Evolutionary conservation across 2,797 vertebrate species (phyloP).

Genomic region (Cuculus canorus): DNA sequence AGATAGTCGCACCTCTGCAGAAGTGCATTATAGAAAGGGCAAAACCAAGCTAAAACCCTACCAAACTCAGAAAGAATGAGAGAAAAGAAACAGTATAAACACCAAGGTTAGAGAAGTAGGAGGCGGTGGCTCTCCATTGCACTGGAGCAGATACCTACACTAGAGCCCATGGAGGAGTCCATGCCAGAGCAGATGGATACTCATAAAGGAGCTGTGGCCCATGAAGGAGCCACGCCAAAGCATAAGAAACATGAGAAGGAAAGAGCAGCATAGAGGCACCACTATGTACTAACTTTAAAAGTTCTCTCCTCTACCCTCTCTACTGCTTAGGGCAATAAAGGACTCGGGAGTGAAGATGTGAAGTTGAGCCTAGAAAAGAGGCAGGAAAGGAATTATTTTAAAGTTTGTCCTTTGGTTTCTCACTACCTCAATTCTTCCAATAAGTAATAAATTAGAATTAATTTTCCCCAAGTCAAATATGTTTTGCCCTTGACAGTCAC

Average conservation of each 20-base stretch:
- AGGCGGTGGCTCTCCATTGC: background rate
- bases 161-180: background rate
- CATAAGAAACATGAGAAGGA: background rate
- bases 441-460: background rate
- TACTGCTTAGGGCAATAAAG: background rate
- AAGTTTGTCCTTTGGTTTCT: background rate
- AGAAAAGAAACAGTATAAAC: background rate
- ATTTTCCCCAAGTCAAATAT: background rate
- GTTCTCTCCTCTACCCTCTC: background rate
- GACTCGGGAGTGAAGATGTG: background rate
- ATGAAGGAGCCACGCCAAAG: background rate
- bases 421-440: background rate
- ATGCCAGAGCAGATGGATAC: background rate
- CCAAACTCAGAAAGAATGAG: background rate
- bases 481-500: background rate
- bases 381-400: background rate
- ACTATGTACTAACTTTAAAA: background rate
- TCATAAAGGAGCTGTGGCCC: background rate
- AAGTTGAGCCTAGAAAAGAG: background rate
- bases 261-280: background rate
- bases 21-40: background rate
- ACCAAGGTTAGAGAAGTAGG: background rate
- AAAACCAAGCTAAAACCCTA: background rate
- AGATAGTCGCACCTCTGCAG: background rate
- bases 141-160: background rate